Evolutionary conservation across 2,797 vertebrate genomes (phyloP).

Genomic region (Xyrichtys novacula): DNA sequence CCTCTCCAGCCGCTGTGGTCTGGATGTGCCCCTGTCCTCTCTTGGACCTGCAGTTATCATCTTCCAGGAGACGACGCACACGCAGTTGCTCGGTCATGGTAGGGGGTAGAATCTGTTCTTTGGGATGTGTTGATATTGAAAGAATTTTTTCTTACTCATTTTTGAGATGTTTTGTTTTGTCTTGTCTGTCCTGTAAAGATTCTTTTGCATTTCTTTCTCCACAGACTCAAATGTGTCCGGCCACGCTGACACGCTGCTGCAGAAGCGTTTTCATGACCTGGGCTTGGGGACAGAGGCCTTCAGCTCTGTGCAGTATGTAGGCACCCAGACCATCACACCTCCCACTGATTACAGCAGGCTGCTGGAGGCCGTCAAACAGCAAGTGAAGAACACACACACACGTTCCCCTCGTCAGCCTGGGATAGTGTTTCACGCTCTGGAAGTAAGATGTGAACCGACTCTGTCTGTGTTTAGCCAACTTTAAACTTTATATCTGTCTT

Average conservation of each 20-base stretch:
- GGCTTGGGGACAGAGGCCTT: conserved; percentile 85
- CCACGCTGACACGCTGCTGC: conserved; percentile 83
- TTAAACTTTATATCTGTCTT: not conserved
- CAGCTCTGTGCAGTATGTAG: conserved; percentile 88
- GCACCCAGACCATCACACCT: conserved; percentile 85
- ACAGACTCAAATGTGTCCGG: conserved; percentile 75
- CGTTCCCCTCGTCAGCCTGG: conserved; percentile 85
- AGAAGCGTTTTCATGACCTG: conserved; percentile 88
- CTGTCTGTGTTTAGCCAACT: not conserved
- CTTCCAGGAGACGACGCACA: conserved; percentile 89
- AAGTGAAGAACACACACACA: conserved; percentile 85
- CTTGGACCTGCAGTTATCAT: conserved; percentile 85
- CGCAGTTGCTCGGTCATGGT: conserved; percentile 86
- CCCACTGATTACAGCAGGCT: conserved; percentile 86
- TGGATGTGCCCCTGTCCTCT: conserved; percentile 88
- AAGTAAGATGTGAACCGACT: conserved; percentile 71
- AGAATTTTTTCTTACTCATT: not conserved
- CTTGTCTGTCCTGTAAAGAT: not conserved
- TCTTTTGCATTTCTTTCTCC: not conserved
- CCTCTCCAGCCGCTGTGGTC: conserved; percentile 85
- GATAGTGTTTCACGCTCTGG: conserved; percentile 86
- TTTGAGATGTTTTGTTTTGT: not conserved
- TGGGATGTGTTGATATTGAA: not conserved
- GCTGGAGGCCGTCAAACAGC: conserved; percentile 76
- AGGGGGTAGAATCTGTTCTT: conserved; percentile 14